Base-by-base conservation (phyloP, 23 tunicate genomes). In the Corella eumyota region DNA sequence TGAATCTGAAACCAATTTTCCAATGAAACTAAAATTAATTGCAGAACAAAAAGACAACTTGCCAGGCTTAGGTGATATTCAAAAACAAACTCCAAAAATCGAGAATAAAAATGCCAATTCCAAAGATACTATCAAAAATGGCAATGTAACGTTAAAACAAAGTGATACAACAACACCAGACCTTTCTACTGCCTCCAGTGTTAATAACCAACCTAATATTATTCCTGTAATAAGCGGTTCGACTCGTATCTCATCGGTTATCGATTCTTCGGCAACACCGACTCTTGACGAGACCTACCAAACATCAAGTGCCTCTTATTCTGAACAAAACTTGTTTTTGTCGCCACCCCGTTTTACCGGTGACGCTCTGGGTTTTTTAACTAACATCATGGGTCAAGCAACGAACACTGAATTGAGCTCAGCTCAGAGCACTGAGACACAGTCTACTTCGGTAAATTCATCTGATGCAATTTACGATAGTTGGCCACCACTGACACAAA, bases 221-320 rank as follows among this genome's bases (percentile, higher is more conserved):
- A 83, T 83, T 15, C 92, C 92, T 2, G 92, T 83, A 4, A 83
- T 83, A 26, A 81, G 92, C 9, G 92, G 92, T 32, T 45, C 58
- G 52, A 6, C 56, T 35, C 60, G 48, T 3, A 13, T 37, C 4
- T 24, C 50, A 17, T 25, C 7, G 11, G 46, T 36, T 5, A 37
- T 11, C 6, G 79, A 72, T 66, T 79, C 79, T 4, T 40, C 73
- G 7, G 68, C 92, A 11, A 83, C 92, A 1, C 92, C 92, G 0
- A 45, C 78, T 3, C 75, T 75, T 21, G 92, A 83, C 56, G 92
- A 83, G 63, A 50, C 45, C 7, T 9, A 50, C 50, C 3, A 32
- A 34, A 4, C 51, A 25, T 2, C 33, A 36, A 3, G 30, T 45
- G 2, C 22, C 37, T 28, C 33, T 19, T 37, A 25, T 32, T 3